These are phyloP conservation scores for Oscheius sp. DNA, from an alignment of 2,888 invertebrate species.

Conservation along the genomic window DNA sequence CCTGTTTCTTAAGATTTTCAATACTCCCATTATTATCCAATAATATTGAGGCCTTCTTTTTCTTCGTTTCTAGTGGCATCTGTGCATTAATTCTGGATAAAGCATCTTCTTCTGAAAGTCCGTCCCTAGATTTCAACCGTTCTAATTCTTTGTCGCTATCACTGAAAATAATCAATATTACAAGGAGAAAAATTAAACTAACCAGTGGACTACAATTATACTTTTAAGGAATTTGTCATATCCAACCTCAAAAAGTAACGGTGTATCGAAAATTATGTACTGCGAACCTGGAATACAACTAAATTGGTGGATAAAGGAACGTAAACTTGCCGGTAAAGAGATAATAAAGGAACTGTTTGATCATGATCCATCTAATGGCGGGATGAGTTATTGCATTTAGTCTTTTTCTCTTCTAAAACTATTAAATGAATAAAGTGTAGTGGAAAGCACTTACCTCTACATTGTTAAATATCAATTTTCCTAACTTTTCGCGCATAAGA, in stretches of 20 bases:
- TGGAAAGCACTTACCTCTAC: conserved; percentile 40
- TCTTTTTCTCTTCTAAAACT: conserved; percentile 55
- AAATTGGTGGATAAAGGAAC: neutral
- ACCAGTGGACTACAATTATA: conserved; percentile 65
- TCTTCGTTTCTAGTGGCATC: conserved; percentile 57
- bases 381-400: conserved; percentile 65
- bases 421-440: neutral
- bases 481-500: conserved; percentile 59
- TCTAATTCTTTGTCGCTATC: conserved; percentile 55
- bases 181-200: neutral
- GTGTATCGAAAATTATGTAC: conserved; percentile 64
- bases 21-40: conserved; percentile 62
- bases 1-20: conserved; percentile 49
- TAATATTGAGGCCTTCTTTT: conserved; percentile 53
- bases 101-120: conserved; percentile 52
- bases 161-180: conserved; percentile 37
- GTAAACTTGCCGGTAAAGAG: conserved; percentile 34
- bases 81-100: conserved; percentile 57
- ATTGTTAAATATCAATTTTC: conserved; percentile 59
- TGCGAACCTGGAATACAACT: conserved; percentile 1
- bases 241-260: conserved; percentile 62
- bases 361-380: conserved; percentile 59
- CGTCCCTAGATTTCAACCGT: conserved; percentile 60
- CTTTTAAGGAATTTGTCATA: conserved; percentile 56
- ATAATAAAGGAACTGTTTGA: conserved; percentile 48